Evolutionary conservation across 2,888 invertebrate species (phyloP).

Genomic region (Lagria hirta): DNA sequence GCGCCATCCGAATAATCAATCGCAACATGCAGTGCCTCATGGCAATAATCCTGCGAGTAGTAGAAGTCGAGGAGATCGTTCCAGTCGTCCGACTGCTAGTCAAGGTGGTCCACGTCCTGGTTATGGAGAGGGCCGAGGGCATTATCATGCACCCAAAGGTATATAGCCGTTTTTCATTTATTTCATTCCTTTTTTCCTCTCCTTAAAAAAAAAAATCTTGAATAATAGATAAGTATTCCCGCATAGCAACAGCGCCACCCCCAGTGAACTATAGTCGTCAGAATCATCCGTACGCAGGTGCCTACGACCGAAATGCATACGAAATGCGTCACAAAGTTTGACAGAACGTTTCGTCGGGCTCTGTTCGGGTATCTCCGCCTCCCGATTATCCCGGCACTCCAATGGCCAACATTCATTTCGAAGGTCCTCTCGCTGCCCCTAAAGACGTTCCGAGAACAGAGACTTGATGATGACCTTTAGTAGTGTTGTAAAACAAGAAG

Average conservation of each 20-base stretch:
- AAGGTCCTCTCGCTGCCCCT: slow-evolving; percentile 34
- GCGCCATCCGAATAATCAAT: slow-evolving; percentile 49
- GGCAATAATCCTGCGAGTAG: slow-evolving; percentile 38
- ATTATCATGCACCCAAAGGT: slow-evolving; percentile 72
- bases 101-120: slow-evolving; percentile 68
- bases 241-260: slow-evolving; percentile 55
- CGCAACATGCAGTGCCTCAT: slow-evolving; percentile 43
- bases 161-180: neutral
- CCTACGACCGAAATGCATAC: slow-evolving; percentile 68
- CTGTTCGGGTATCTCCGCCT: slow-evolving; percentile 49
- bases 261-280: slow-evolving; percentile 46
- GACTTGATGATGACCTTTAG: too few species aligned
- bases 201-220: neutral
- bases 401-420: slow-evolving; percentile 44
- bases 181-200: too few species aligned
- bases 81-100: slow-evolving; percentile 52
- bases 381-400: slow-evolving; percentile 54
- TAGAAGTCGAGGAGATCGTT: slow-evolving; percentile 46
- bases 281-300: slow-evolving; percentile 69
- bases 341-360: slow-evolving; percentile 51
- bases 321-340: slow-evolving; percentile 78
- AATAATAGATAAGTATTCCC: slow-evolving; percentile 43
- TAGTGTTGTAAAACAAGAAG: too few species aligned
- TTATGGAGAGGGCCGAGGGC: slow-evolving; percentile 71
- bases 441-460: too few species aligned